Evolutionary conservation across 2,888 invertebrate species (phyloP).

Genomic region (Ceriagrion tenellum): DNA sequence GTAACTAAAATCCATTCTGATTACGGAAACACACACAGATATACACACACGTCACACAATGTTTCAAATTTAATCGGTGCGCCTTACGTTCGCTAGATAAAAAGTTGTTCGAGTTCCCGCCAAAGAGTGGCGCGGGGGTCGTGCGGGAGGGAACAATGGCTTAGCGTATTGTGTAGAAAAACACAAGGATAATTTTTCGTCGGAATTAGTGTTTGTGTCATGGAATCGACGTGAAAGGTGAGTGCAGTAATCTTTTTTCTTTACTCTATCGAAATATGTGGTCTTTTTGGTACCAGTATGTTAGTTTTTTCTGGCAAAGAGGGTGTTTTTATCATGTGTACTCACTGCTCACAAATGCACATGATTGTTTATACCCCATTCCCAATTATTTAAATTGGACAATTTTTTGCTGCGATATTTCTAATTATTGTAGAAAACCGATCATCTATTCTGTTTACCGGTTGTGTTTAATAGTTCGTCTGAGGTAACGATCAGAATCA

Average conservation of each 20-base stretch:
- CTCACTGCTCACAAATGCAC: constrained; percentile 3
- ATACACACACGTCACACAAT: no score
- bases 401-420: no score
- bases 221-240: constrained; percentile 38
- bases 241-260: not conserved
- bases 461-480: no score
- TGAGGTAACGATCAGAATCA: no score
- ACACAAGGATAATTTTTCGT: constrained; percentile 54
- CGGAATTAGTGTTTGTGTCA: not conserved
- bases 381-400: no score
- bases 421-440: no score
- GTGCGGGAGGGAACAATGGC: constrained; percentile 64
- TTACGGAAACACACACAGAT: not conserved
- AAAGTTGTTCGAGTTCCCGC: constrained; percentile 11
- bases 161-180: constrained; percentile 54
- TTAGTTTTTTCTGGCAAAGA: not conserved
- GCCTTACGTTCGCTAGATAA: constrained; percentile 30
- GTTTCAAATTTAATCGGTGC: constrained; percentile 1
- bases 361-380: not conserved
- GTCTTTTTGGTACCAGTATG: not conserved
- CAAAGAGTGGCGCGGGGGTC: constrained; percentile 19
- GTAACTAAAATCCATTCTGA: not conserved
- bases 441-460: no score
- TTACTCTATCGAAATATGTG: not conserved
- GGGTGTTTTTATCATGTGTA: constrained; percentile 33